Base-by-base conservation (phyloP, 2,888 invertebrate genomes). In the Andricus curvator region DNA sequence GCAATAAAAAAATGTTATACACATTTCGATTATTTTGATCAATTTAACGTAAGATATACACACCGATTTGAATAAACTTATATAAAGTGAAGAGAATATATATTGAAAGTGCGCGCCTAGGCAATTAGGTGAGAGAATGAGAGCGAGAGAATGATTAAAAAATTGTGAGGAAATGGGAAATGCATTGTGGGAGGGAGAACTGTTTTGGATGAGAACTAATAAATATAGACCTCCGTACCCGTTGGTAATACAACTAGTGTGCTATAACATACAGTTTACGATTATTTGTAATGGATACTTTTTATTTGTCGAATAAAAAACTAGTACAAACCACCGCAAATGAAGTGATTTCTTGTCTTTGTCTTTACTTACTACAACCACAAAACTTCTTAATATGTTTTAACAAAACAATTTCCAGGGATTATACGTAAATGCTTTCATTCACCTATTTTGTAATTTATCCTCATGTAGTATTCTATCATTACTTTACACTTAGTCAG, bases 211-310 rank as follows among this genome's bases (percentile, higher is more conserved):
- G 20, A 8, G 78, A 37, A 60, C 25, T 64, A 67, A 67, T n/a
- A 77, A n/a, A 77, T 68, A 41, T 37, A 78, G 41, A 68, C 65
- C 70, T 48, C 9, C 44, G 56, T 62, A 60, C 64, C 81, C 80
- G 68, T 80, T 68, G 64, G 85, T 85, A 87, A 86, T 84, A 86
- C 84, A 82, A 84, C 82, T 83, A 83, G 85, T 90, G 88, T 85
- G 87, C 86, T 85, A 88, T 89, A 90, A 89, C 87, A 88, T 89
- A 90, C 88, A 88, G 87, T 91, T 90, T 91, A 90, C 89, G 89
- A 90, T 91, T 89, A 91, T 91, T 91, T 91, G 91, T 91, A 91
- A 90, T 86, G 88, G 86, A 90, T 89, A 89, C 88, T 90, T 91
- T 89, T 91, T 91, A 90, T 91, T 91, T 91, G 91, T 90, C 90